phyloP scores from a whole-genome alignment of 92 coral and sea anemone species.

The Epizoanthus fatuus region DNA sequence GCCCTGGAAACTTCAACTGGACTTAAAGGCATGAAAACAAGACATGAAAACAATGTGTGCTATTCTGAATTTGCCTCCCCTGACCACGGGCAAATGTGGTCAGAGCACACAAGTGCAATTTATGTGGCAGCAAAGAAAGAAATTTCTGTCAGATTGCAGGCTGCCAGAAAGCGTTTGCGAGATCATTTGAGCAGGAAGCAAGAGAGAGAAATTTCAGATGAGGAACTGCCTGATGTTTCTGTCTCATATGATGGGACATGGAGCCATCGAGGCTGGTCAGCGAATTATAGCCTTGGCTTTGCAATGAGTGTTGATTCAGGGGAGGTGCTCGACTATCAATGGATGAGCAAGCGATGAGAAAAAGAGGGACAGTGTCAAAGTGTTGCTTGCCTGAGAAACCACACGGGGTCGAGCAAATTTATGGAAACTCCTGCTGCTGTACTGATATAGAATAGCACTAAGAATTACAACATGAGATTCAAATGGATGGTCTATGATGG shows the following conservation, averaged over 20 bases:
- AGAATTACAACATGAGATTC: not conserved
- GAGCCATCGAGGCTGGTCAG: constrained; percentile 4
- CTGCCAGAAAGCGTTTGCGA: not conserved
- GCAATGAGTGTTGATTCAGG: not conserved
- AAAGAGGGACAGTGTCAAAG: not conserved
- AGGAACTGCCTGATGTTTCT: not conserved
- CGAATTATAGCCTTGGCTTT: not conserved
- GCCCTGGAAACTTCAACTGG: no score
- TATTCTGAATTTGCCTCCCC: no score
- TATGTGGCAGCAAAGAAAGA: not conserved
- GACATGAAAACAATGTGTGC: no score
- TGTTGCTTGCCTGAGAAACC: not conserved
- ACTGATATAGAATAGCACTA: not conserved
- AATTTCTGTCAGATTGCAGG: not conserved
- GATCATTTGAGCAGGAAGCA: not conserved
- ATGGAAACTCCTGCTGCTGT: constrained; percentile 16
- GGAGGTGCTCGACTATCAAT: constrained; percentile 1
- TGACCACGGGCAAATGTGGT: no score
- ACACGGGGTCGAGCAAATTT: constrained; percentile 10
- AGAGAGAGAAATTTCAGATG: not conserved
- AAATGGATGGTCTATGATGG: constrained; percentile 46
- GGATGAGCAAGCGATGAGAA: constrained; percentile 16
- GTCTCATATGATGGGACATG: constrained; percentile 18
- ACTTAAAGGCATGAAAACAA: no score
- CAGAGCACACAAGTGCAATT: no score